Percentiles rank a stretch among this genome's conserved stretches.
phyloP scores from a whole-genome alignment of 2,113 vertebrate genomes.

The Mixornis gularis region DNA sequence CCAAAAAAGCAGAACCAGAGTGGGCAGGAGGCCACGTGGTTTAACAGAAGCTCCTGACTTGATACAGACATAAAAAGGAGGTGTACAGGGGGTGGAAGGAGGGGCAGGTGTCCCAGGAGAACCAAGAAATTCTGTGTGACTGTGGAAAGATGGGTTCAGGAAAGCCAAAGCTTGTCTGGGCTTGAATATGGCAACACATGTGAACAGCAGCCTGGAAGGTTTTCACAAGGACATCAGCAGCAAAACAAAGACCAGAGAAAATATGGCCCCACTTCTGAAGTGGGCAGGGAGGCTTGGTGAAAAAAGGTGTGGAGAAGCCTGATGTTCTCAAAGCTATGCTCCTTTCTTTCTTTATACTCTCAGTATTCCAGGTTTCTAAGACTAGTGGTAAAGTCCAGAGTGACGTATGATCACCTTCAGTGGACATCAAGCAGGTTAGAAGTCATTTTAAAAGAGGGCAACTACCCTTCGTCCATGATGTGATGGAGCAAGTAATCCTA shows the following conservation, averaged over 20 bases:
- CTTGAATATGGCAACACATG: background rate
- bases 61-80: too few relatives aligned
- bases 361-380: background rate
- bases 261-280: background rate
- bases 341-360: background rate
- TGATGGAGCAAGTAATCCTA: background rate
- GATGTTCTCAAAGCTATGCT: background rate
- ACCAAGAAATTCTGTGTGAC: background rate
- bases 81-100: background rate
- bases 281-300: background rate
- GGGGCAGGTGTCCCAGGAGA: background rate
- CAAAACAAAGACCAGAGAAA: background rate
- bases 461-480: background rate
- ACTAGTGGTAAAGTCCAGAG: background rate
- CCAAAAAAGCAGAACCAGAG: background rate
- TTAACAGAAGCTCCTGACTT: background rate
- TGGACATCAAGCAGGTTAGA: background rate
- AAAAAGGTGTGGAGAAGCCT: background rate
- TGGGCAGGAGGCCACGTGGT: rapidly evolving
- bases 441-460: background rate
- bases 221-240: too few relatives aligned
- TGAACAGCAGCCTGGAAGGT: background rate
- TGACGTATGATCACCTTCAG: background rate
- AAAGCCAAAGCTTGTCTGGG: background rate
- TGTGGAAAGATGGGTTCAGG: background rate